phyloP scores from a whole-genome alignment of 1,140 invertebrate genomes.

The Halotydeus destructor region DNA sequence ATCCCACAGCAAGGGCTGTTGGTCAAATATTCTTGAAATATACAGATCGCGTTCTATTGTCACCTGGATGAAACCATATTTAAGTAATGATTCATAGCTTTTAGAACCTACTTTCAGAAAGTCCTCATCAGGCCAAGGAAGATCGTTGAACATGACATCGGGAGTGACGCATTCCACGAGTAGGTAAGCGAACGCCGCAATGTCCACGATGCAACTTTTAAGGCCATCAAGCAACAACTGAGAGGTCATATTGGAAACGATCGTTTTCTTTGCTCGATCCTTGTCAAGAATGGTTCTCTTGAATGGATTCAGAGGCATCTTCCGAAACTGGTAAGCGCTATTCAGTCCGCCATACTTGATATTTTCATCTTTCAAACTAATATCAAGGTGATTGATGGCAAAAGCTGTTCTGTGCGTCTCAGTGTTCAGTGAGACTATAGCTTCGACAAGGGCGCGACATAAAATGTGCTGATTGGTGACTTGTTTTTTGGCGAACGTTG shows the following conservation, averaged over 20 bases:
- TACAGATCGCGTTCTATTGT: constrained; percentile 13
- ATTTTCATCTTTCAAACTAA: constrained; percentile 11
- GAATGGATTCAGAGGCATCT: background rate
- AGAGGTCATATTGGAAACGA: background rate
- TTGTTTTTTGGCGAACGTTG: constrained; percentile 1
- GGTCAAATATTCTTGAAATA: constrained; percentile 10
- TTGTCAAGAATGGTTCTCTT: background rate
- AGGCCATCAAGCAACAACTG: constrained; percentile 9
- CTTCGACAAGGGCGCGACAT: constrained; percentile 5
- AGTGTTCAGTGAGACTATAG: constrained; percentile 2
- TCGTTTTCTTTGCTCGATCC: background rate
- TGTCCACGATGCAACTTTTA: constrained; percentile 7
- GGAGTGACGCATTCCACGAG: constrained; percentile 12
- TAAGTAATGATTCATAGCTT: constrained; percentile 3
- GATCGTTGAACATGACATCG: constrained; percentile 14
- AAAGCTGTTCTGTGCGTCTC: background rate
- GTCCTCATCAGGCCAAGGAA: constrained; percentile 10
- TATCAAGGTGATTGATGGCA: background rate
- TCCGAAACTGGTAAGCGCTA: constrained; percentile 5
- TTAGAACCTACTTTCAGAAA: constrained; percentile 9
- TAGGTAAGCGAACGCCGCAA: constrained; percentile 7
- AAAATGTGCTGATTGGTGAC: constrained; percentile 11
- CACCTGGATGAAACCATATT: constrained; percentile 1
- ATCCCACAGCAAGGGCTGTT: constrained; percentile 13
- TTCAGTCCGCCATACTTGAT: background rate